Percentiles rank a stretch among this genome's conserved stretches.
Conservation (phyloP, 2,797 vertebrate species). For the Mus spretus region DNA sequence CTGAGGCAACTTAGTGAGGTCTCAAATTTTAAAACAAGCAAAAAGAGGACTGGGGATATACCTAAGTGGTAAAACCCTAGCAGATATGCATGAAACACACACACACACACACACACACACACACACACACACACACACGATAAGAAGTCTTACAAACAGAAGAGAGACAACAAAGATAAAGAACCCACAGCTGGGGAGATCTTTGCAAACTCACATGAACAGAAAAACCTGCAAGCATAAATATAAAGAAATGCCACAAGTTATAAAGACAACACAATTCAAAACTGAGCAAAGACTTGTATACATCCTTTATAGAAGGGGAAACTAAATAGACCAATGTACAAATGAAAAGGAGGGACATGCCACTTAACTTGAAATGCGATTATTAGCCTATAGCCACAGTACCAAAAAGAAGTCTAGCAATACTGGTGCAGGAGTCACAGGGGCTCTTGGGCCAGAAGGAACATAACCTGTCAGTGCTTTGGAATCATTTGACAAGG, state of each 20-base stretch:
- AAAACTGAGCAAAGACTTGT: background rate
- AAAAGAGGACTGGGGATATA: background rate
- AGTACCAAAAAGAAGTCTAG: background rate
- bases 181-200: background rate
- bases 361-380: background rate
- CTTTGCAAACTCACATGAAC: background rate
- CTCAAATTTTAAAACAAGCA: background rate
- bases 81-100: background rate
- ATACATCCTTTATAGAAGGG: background rate
- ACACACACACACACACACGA: no score
- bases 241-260: background rate
- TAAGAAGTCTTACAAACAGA: background rate
- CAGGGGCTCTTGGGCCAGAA: rapidly evolving
- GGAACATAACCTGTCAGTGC: background rate
- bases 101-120: background rate
- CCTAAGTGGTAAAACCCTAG: background rate
- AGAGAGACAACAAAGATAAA: conserved; percentile 23
- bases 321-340: background rate
- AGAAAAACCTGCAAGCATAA: background rate
- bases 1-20: background rate
- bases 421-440: background rate
- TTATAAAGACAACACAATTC: background rate
- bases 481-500: background rate
- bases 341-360: background rate
- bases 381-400: background rate